These are phyloP conservation scores for Sciurus vulgaris DNA, from an alignment of 2,797 vertebrate species.

Conservation along the genomic window DNA sequence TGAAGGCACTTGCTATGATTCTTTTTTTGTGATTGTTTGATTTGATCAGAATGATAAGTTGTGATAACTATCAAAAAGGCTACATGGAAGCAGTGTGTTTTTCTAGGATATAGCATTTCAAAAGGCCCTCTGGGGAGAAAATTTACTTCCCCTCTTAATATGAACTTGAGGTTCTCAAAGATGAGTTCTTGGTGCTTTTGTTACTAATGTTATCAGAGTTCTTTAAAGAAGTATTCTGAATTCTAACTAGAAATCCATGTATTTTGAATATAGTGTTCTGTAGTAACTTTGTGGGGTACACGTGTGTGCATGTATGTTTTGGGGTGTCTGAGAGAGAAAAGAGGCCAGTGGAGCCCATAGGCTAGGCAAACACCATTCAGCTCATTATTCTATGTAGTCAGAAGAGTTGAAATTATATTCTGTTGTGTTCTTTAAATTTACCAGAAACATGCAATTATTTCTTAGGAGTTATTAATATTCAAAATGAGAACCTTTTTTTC, in stretches of 20 bases:
- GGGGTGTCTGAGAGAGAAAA: neutral
- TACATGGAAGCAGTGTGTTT: neutral
- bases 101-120: conserved; percentile 18
- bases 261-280: neutral
- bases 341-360: neutral
- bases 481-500: conserved; percentile 41
- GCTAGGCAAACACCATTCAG: neutral
- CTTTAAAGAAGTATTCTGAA: conserved; percentile 13
- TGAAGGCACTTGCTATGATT: neutral
- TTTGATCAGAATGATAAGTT: conserved; percentile 25
- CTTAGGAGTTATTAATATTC: conserved; percentile 42
- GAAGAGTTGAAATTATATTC: neutral
- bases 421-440: conserved; percentile 13
- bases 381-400: neutral
- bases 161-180: conserved; percentile 14
- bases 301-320: neutral
- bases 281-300: neutral
- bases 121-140: conserved; percentile 8
- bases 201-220: conserved; percentile 21
- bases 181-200: conserved; percentile 31
- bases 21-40: neutral
- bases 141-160: neutral
- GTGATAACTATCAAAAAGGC: neutral
- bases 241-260: neutral
- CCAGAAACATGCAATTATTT: conserved; percentile 22